Base-by-base conservation (phyloP, 2,888 invertebrate genomes). In the Drosophila gaucha region DNA sequence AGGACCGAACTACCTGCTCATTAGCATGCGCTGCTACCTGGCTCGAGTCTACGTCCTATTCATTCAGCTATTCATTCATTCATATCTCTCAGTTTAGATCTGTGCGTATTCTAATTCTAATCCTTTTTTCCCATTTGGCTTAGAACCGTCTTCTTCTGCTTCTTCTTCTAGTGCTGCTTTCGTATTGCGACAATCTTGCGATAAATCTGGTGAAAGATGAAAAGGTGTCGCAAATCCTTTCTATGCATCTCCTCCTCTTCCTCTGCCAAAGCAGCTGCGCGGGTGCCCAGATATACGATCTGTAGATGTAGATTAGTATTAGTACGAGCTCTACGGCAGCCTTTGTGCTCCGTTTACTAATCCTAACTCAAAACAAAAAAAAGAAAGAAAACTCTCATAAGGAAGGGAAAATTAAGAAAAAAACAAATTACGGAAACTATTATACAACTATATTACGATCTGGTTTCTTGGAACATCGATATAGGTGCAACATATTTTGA, bases 141-240 rank as follows among this genome's bases (percentile, higher is more conserved):
- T 28, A 36, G 55, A 43, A 70, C 64, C 71, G 58, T 67, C 71
- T 63, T 67, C 68, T 82, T n/a, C n/a, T n/a, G n/a, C 14, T 18
- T 10, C 26, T 67, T 82, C 49, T 41, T 47, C 46, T 24, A 31
- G 8, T 2, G 12, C 12, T 22, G 75, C 76, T 57, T 76, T 80
- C 78, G 46, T 64, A 85, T 85, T 80, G 50, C 52, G 56, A 80
- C 71, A 83, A 80, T 64, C 65, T 80, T 67, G 71, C 73, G 67
- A 69, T 64, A 60, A 44, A 30, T 33, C 36, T 46, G 20, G 10
- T 14, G 46, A 26, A 28, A 30, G 28, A n/a, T 5, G 18, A 1
- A 56, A 73, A 78, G 69, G 73, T 77, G 77, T 62, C 57, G 47
- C 28, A 64, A 78, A 86, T 86, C 78, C 74, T 44, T 55, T 58